These are phyloP conservation scores for Erythrocercus mccallii DNA, from an alignment of 2,113 vertebrate genomes.

Conservation along the genomic window DNA sequence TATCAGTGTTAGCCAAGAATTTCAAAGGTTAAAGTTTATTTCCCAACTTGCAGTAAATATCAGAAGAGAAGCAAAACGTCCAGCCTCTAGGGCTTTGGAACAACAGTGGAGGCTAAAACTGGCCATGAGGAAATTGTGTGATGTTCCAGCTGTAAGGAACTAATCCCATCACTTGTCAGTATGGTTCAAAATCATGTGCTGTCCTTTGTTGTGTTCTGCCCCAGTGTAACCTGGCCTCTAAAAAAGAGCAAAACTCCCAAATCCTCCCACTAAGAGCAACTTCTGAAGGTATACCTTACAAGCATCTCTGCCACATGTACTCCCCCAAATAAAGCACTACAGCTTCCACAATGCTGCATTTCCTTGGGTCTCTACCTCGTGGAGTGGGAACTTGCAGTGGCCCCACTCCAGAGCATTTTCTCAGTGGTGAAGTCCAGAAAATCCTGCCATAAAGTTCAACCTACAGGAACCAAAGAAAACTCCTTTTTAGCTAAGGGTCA, in stretches of 20 bases:
- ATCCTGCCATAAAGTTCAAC: background rate
- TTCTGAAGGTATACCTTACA: background rate
- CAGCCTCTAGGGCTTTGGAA: accelerated
- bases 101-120: background rate
- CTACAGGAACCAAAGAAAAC: background rate
- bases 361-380: background rate
- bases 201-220: background rate
- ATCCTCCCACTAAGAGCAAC: background rate
- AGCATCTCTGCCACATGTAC: background rate
- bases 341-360: accelerated
- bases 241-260: background rate
- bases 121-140: background rate
- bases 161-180: background rate
- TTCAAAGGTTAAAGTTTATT: background rate
- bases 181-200: background rate
- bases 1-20: background rate
- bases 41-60: background rate
- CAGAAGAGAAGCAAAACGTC: background rate
- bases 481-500: background rate
- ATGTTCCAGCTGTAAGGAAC: background rate
- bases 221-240: accelerated
- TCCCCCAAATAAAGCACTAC: background rate
- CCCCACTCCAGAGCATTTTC: background rate
- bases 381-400: background rate
- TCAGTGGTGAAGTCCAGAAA: background rate